A percentile compares a stretch with the other conserved stretches of the same genome.
Conservation (phyloP, 2,888 invertebrate species). For the Callosobruchus maculatus region DNA sequence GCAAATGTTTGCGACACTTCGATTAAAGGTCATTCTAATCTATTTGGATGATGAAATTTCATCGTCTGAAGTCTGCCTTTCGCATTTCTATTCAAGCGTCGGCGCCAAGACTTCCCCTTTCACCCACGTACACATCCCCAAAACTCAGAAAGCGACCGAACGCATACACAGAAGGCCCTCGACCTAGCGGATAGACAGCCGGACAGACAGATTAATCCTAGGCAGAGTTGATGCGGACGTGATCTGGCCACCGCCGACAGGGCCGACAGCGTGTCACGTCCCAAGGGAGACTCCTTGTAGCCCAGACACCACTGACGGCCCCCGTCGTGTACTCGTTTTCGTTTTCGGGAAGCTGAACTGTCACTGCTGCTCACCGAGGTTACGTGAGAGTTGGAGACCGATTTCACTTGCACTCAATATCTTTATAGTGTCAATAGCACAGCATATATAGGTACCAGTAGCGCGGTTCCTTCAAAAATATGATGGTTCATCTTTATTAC, state of each 20-base stretch:
- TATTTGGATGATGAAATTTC: no score
- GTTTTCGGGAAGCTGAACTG: neutral
- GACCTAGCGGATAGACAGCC: neutral
- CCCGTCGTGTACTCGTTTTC: no score
- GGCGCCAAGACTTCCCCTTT: neutral
- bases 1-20: no score
- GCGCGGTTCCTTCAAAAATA: no score
- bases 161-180: neutral
- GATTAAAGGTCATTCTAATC: no score
- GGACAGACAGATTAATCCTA: neutral
- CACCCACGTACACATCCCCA: neutral
- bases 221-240: neutral
- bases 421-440: no score
- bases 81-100: no score
- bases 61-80: no score
- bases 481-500: no score
- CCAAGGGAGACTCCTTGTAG: neutral
- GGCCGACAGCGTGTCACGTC: neutral
- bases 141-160: neutral
- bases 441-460: neutral
- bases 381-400: neutral
- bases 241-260: neutral
- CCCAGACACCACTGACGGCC: neutral
- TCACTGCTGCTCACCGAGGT: neutral
- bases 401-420: slow-evolving; percentile 7